phyloP scores from a whole-genome alignment of 2,797 vertebrate genomes.

The Acanthiza pusilla region DNA sequence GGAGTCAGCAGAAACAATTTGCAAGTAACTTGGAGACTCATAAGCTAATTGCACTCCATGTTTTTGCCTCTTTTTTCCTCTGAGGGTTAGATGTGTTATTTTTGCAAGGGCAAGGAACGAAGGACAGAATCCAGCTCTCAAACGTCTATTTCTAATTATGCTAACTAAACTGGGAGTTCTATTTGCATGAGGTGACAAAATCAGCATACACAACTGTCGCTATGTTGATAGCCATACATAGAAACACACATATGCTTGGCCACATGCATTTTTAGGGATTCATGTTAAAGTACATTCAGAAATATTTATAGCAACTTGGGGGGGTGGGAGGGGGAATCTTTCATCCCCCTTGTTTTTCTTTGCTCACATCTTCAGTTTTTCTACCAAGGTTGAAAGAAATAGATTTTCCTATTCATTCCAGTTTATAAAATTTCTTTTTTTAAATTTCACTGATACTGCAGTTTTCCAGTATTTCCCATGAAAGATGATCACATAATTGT shows the following conservation, averaged over 20 bases:
- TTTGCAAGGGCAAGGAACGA: neutral
- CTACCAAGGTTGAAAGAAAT: neutral
- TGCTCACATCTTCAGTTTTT: neutral
- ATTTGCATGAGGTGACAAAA: constrained; percentile 41
- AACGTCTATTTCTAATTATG: constrained; percentile 25
- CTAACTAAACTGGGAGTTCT: constrained; percentile 19
- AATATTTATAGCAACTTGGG: neutral
- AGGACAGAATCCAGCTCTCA: constrained; percentile 6
- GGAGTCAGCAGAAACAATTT: neutral
- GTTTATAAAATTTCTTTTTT: neutral
- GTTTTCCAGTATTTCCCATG: neutral
- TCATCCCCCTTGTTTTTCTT: neutral
- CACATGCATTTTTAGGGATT: neutral
- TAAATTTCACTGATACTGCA: neutral
- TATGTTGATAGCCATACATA: neutral
- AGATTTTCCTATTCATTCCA: neutral
- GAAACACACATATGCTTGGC: constrained; percentile 2
- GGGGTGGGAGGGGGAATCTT: neutral
- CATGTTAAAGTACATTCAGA: neutral
- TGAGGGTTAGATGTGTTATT: neutral
- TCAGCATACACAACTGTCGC: neutral
- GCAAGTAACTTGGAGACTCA: neutral
- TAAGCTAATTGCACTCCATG: neutral
- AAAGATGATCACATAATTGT: neutral
- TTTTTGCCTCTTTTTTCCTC: neutral